phyloP scores from a whole-genome alignment of 2,113 vertebrate species.

The Noctilio leporinus region DNA sequence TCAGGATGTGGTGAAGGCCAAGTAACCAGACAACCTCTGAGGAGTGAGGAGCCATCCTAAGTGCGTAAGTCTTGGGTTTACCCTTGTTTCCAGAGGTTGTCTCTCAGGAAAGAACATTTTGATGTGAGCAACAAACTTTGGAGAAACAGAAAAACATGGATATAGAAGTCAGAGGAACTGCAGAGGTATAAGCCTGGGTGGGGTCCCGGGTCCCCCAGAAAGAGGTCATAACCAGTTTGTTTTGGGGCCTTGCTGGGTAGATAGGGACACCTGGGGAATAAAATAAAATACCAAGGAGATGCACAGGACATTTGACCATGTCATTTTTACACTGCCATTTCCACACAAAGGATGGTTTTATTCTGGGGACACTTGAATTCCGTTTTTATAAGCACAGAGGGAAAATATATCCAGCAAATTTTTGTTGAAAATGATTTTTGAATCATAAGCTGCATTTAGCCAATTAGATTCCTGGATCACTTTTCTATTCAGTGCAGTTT shows the following conservation, averaged over 20 bases:
- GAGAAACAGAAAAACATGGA: background rate
- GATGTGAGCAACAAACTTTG: background rate
- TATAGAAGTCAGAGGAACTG: background rate
- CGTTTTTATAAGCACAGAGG: conserved; percentile 18
- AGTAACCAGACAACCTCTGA: background rate
- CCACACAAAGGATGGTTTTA: conserved; percentile 3
- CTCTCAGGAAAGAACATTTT: background rate
- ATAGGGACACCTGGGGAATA: background rate
- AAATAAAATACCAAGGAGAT: background rate
- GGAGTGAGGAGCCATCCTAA: background rate
- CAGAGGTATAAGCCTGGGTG: background rate
- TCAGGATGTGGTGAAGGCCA: background rate
- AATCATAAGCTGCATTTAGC: conserved; percentile 13
- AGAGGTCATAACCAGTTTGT: background rate
- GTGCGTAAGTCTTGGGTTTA: background rate
- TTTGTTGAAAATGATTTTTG: conserved; percentile 9
- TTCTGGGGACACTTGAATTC: conserved; percentile 40
- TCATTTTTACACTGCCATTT: background rate
- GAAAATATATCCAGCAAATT: background rate
- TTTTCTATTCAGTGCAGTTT: background rate
- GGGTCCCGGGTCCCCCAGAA: background rate
- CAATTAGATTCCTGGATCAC: background rate
- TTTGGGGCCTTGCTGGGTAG: background rate
- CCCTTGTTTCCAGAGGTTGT: background rate
- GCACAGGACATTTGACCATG: background rate